A percentile compares a stretch with the other conserved stretches of the same genome.
These are phyloP conservation scores for Paraplagusia blochii DNA, from an alignment of 2,113 vertebrate genomes.

Conservation along the genomic window DNA sequence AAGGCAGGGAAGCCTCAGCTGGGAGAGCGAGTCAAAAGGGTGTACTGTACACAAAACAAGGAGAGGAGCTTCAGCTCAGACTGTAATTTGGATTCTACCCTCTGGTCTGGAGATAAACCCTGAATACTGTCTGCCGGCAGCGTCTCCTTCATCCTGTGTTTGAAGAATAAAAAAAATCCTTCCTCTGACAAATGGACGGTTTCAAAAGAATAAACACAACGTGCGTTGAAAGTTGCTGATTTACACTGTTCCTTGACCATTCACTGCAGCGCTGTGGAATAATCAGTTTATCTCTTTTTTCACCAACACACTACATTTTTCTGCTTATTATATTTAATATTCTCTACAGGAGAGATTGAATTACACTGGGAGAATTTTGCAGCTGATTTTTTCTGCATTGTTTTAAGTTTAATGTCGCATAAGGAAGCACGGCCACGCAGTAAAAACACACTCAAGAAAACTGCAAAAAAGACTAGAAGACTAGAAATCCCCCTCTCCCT, in stretches of 20 bases:
- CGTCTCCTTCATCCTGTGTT: neutral
- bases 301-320: too few species aligned
- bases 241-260: too few species aligned
- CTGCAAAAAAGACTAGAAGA: neutral
- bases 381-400: neutral
- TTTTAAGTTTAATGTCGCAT: constrained; percentile 30
- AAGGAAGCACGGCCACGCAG: constrained; percentile 6
- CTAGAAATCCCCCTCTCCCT: neutral
- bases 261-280: too few species aligned
- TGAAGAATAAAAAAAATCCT: neutral
- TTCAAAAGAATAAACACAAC: too few species aligned
- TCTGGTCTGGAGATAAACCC: constrained; percentile 12
- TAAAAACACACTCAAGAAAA: constrained; percentile 2
- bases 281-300: too few species aligned
- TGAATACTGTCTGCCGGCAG: neutral
- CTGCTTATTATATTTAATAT: too few species aligned
- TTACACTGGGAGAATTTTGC: neutral
- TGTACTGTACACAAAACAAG: constrained; percentile 24
- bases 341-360: too few species aligned
- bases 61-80: constrained; percentile 5
- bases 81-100: constrained; percentile 31
- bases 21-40: constrained; percentile 24
- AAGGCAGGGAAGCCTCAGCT: constrained; percentile 26
- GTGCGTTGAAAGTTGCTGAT: too few species aligned
- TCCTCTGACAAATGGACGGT: too few species aligned